Conservation (phyloP, 1,140 invertebrate genomes). For the Drosophila trapezifrons region DNA sequence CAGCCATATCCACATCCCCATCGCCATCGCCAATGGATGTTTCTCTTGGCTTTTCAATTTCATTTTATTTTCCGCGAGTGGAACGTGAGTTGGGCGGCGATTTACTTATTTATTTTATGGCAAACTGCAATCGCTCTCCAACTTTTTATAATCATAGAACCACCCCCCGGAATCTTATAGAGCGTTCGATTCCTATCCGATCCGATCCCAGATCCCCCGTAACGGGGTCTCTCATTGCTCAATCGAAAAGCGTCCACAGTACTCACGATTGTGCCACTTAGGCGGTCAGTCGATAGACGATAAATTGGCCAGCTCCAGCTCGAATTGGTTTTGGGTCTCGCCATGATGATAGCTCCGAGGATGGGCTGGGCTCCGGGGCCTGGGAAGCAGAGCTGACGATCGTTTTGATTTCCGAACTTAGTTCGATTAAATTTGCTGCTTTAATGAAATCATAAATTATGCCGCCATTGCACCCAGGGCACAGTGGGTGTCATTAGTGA, state of each 20-base stretch:
- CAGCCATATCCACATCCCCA: slow-evolving; percentile 1
- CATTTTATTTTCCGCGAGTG: slow-evolving; percentile 56
- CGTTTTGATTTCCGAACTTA: slow-evolving; percentile 57
- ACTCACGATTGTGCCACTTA: slow-evolving; percentile 80
- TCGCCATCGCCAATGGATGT: slow-evolving; percentile 16
- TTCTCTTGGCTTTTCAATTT: slow-evolving; percentile 63
- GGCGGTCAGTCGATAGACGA: slow-evolving; percentile 62
- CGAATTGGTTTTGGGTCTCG: slow-evolving; percentile 25
- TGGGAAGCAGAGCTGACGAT: slow-evolving; percentile 47
- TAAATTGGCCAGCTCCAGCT: slow-evolving; percentile 47
- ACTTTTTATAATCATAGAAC: slow-evolving; percentile 59
- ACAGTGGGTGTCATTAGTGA: not conserved
- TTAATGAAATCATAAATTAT: slow-evolving; percentile 82
- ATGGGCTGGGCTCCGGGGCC: slow-evolving; percentile 43
- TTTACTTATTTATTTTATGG: slow-evolving; percentile 78
- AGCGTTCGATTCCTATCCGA: not conserved
- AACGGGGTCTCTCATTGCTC: slow-evolving; percentile 63
- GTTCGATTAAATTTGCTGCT: slow-evolving; percentile 77
- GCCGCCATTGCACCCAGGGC: slow-evolving; percentile 49
- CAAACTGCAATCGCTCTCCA: slow-evolving; percentile 44
- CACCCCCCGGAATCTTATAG: slow-evolving; percentile 7
- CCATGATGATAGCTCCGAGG: slow-evolving; percentile 36
- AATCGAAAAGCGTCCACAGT: slow-evolving; percentile 75
- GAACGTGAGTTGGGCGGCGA: slow-evolving; percentile 79
- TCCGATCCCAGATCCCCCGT: slow-evolving; percentile 1